phyloP scores from a whole-genome alignment of 2,797 vertebrate species.

The Melopsittacus undulatus region DNA sequence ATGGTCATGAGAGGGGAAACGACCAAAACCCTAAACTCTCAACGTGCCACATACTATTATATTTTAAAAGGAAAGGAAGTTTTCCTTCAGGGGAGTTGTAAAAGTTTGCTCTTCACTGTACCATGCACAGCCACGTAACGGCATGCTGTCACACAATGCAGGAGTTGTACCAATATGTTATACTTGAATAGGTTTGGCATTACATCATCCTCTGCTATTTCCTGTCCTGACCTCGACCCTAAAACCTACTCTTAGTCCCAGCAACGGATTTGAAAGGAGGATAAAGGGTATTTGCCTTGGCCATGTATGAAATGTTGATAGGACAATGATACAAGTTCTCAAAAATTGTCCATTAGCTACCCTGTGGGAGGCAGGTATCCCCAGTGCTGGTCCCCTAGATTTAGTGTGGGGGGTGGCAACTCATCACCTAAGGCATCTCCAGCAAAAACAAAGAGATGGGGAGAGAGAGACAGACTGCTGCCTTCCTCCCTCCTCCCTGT shows the following conservation, averaged over 20 bases:
- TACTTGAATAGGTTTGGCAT: slow-evolving; percentile 40
- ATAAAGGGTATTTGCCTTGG: slow-evolving; percentile 18
- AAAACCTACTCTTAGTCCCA: neutral
- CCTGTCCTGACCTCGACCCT: slow-evolving; percentile 62
- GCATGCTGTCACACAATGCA: neutral
- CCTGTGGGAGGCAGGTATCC: neutral
- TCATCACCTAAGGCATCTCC: neutral
- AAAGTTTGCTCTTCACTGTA: neutral
- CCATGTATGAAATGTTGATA: neutral
- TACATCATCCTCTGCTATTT: slow-evolving; percentile 69
- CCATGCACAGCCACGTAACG: neutral
- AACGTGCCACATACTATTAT: neutral
- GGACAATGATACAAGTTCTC: neutral
- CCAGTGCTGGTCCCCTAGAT: neutral
- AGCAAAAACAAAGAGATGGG: neutral
- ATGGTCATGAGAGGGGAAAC: neutral
- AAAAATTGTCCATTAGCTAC: neutral
- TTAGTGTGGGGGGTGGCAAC: accelerated
- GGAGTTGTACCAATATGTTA: neutral
- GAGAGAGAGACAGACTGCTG: neutral
- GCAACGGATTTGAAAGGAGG: neutral
- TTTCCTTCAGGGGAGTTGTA: neutral
- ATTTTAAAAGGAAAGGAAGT: neutral
- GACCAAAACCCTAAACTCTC: neutral
- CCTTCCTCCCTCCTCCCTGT: neutral